Evolutionary conservation across 2,888 invertebrate species (phyloP), one percentile per base, ranked within the genome.

Genomic region (Lomographa bimaculata): DNA sequence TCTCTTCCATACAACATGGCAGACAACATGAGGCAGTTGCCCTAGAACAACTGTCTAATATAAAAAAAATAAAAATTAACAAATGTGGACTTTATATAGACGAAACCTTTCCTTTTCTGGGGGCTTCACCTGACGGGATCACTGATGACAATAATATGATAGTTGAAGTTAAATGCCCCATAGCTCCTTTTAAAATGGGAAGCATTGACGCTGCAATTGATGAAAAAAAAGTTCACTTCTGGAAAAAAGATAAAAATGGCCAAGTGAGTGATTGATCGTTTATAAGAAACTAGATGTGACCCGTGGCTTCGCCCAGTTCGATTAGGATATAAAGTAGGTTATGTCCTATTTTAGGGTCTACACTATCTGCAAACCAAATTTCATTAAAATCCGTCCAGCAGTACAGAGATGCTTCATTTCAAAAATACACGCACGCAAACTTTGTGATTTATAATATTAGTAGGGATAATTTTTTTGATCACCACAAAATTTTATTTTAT

Each of bases 131-230:
- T 9, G 45, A 53, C 29, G 47, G 45, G 1, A 23, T 43, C 14
- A 19, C 7, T 6, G 17, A 4, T 26, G 17, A 27, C 2, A 12
- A 37, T 0, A 39, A 48, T 19, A 37, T 23, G 5, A 8, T 51
- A 1, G 38, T 55, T 3, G 47, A 55, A 43, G 16, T 55, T 0
- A 55, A 50, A 35, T 50, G 50, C 8, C 52, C 52, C 1, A 3
- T 20, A 21, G 17, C 9, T 3, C 27, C 27, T 2, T 27, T 27
- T 18, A 27, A 27, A 17, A 27, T 25, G 3, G 25, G 25, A 5
- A 42, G 33, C 28, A 35, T 21, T 2, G 36, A 35, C 5, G 24
- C 26, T 5, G 42, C 45, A 1, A 46, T 51, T 5, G 8, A 16
- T 6, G 7, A 33, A 18, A 39, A 35, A 7, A 42, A 37, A 14